These are phyloP conservation scores for Apodemia mormo DNA, from an alignment of 2,888 invertebrate species.

Conservation along the genomic window DNA sequence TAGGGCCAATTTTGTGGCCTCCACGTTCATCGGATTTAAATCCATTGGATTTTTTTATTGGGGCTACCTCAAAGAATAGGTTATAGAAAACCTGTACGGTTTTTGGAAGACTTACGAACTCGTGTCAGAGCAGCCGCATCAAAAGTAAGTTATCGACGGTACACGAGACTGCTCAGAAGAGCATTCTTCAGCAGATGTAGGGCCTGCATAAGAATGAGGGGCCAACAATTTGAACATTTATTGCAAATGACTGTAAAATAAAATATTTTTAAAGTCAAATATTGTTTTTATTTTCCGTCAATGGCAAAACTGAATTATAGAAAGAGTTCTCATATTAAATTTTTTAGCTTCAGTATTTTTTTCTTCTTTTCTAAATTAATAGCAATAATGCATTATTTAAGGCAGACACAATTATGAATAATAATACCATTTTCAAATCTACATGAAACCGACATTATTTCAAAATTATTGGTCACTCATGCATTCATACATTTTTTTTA, in stretches of 20 bases:
- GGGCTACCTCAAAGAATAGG: background rate
- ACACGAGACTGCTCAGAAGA: background rate
- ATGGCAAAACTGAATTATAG: background rate
- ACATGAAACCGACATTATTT: too few relatives aligned
- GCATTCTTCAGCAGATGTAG: background rate
- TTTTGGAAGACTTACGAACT: background rate
- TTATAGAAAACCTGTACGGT: background rate
- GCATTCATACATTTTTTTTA: too few relatives aligned
- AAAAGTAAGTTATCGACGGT: background rate
- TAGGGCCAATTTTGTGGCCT: too few relatives aligned
- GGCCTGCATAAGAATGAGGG: background rate
- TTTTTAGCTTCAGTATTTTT: conserved; percentile 18
- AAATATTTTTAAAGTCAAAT: background rate
- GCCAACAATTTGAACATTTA: background rate
- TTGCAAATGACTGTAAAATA: background rate
- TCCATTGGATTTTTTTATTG: conserved; percentile 5
- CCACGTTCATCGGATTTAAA: too few relatives aligned
- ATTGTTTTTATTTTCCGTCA: background rate
- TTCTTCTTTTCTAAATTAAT: background rate
- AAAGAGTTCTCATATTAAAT: background rate
- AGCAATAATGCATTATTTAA: background rate
- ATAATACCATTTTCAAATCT: too few relatives aligned
- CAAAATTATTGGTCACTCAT: too few relatives aligned
- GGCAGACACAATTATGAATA: too few relatives aligned
- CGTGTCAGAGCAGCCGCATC: background rate